Percentiles rank a stretch among this genome's conserved stretches.
phyloP scores from a whole-genome alignment of 2,888 invertebrate species.

The Aphodius granarius region DNA sequence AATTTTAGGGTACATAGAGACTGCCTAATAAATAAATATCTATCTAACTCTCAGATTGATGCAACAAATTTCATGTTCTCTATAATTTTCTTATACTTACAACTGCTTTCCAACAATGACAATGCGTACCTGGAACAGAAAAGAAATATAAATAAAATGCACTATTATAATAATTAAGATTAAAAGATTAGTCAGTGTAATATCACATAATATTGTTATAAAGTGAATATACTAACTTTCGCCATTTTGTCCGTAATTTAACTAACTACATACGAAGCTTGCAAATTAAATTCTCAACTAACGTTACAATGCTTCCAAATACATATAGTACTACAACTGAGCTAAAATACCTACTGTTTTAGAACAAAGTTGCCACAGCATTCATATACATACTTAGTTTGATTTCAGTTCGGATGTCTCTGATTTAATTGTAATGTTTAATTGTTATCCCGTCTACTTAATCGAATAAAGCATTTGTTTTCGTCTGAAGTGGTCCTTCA shows the following conservation, averaged over 20 bases:
- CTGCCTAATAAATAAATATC: no score
- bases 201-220: no score
- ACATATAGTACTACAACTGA: not conserved
- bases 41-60: no score
- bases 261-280: not conserved
- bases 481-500: not conserved
- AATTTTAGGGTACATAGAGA: no score
- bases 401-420: not conserved
- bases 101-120: not conserved
- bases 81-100: constrained; percentile 4
- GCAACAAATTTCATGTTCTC: no score
- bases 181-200: not conserved
- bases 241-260: not conserved
- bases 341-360: not conserved
- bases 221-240: not conserved
- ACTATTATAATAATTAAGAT: not conserved
- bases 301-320: not conserved
- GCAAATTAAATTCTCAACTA: not conserved
- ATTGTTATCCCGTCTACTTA: not conserved
- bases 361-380: not conserved
- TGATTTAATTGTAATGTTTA: no score
- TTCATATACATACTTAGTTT: not conserved
- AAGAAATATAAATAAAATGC: not conserved
- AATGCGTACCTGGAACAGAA: constrained; percentile 8
- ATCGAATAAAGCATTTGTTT: not conserved